Evolutionary conservation across 2,113 vertebrate species (phyloP).

Genomic region (Rhipidura dahli): DNA sequence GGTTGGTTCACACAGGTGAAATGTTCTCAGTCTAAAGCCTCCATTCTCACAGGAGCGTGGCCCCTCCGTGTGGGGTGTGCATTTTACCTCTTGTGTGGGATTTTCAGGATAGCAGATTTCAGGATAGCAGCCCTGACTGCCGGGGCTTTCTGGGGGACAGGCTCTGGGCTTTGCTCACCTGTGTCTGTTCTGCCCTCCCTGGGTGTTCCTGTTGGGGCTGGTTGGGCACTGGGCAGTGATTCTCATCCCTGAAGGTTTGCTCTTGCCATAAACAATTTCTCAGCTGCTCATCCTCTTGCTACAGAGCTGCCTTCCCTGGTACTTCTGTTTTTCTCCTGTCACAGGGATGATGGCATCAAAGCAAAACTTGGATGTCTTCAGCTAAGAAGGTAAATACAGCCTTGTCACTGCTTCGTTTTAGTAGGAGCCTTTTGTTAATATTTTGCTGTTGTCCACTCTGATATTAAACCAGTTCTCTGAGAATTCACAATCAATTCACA

Average conservation of each 20-base stretch:
- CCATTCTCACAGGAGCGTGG: fast-evolving
- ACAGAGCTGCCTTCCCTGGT: neutral
- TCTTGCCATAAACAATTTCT: neutral
- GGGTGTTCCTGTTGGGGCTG: neutral
- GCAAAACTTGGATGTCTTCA: neutral
- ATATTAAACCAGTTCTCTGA: neutral
- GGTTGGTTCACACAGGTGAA: neutral
- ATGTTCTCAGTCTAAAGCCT: neutral
- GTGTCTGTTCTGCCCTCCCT: neutral
- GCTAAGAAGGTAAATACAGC: neutral
- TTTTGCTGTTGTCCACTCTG: neutral
- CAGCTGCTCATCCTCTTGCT: neutral
- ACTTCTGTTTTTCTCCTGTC: neutral
- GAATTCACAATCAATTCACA: neutral
- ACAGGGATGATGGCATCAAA: neutral
- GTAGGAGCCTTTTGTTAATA: neutral
- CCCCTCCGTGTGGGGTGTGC: neutral
- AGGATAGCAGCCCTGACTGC: neutral
- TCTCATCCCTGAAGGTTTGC: neutral
- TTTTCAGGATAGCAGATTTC: neutral
- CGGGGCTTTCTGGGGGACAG: neutral
- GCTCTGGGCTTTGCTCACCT: neutral
- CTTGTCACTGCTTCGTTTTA: neutral
- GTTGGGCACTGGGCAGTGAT: neutral
- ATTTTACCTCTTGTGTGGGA: neutral